Percentiles rank a stretch among this genome's conserved stretches.
Conservation (phyloP, 2,113 vertebrate species). For the Martes martes region DNA sequence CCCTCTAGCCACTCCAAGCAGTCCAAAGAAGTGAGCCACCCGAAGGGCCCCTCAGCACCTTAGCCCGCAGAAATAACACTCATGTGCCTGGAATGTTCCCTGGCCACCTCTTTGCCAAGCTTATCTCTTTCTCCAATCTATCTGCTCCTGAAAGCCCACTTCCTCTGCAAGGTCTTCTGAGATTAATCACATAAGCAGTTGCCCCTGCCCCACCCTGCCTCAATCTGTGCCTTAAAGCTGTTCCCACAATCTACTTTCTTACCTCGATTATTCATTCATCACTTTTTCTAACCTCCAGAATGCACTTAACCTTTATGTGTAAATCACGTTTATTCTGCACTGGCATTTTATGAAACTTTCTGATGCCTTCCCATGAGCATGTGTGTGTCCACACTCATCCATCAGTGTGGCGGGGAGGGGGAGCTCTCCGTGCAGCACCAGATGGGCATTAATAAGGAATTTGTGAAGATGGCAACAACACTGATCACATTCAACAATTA, state of each 20-base stretch:
- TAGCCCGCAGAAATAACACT: neutral
- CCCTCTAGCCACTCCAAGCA: neutral
- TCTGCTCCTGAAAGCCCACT: neutral
- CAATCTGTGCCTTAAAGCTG: neutral
- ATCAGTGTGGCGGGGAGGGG: neutral
- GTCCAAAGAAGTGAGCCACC: neutral
- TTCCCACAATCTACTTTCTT: neutral
- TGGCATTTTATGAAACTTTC: neutral
- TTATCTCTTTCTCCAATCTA: neutral
- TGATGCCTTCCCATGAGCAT: neutral
- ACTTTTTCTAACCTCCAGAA: neutral
- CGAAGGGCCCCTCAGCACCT: neutral
- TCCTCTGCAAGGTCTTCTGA: constrained; percentile 15
- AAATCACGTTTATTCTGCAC: neutral
- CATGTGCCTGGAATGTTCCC: constrained; percentile 25
- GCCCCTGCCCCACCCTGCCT: neutral
- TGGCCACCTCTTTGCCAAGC: neutral
- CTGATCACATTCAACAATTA: neutral
- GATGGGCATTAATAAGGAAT: neutral
- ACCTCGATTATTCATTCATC: neutral
- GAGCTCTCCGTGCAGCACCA: neutral
- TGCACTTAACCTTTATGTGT: neutral
- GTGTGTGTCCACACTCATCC: neutral
- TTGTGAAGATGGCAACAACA: neutral
- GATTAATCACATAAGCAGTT: neutral